Evolutionary conservation across 1,140 invertebrate genomes (phyloP).

Genomic region (Agrypnia vestita): DNA sequence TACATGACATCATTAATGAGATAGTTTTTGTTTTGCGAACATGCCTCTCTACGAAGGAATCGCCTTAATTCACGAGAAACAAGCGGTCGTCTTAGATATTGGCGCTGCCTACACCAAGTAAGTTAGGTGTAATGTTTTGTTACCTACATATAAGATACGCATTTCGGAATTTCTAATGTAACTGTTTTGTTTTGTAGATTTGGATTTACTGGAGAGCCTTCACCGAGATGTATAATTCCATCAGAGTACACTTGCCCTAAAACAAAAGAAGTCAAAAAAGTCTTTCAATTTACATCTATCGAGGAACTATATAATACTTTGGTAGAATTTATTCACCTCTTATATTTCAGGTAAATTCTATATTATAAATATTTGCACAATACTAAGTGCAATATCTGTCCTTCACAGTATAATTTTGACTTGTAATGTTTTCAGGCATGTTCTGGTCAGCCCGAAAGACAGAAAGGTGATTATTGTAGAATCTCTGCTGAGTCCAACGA

Average conservation of each 20-base stretch:
- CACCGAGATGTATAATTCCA: conserved; percentile 89
- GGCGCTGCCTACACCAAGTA: conserved; percentile 96
- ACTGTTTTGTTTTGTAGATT: conserved; percentile 76
- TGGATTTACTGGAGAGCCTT: conserved; percentile 91
- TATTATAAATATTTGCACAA: conserved; percentile 39
- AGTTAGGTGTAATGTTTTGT: conserved; percentile 62
- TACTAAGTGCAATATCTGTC: conserved; percentile 13
- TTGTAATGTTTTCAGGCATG: conserved; percentile 76
- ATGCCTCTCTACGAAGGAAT: conserved; percentile 86
- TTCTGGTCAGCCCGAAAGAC: conserved; percentile 94
- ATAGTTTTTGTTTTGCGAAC: conserved; percentile 47
- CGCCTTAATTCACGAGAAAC: conserved; percentile 87
- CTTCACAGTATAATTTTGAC: not conserved
- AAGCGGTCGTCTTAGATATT: conserved; percentile 92
- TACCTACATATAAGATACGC: conserved; percentile 41
- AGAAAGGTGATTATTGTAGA: conserved; percentile 92
- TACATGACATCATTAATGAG: not conserved
- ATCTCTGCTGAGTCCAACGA: conserved; percentile 87
- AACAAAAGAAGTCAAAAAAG: conserved; percentile 76
- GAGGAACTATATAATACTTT: conserved; percentile 89
- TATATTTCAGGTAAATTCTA: conserved; percentile 88
- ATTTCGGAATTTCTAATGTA: conserved; percentile 44
- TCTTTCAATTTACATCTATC: conserved; percentile 82
- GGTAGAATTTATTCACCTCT: conserved; percentile 89
- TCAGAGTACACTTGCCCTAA: conserved; percentile 82